Base-by-base conservation (phyloP, 2,113 vertebrate genomes). In the Parus major region DNA sequence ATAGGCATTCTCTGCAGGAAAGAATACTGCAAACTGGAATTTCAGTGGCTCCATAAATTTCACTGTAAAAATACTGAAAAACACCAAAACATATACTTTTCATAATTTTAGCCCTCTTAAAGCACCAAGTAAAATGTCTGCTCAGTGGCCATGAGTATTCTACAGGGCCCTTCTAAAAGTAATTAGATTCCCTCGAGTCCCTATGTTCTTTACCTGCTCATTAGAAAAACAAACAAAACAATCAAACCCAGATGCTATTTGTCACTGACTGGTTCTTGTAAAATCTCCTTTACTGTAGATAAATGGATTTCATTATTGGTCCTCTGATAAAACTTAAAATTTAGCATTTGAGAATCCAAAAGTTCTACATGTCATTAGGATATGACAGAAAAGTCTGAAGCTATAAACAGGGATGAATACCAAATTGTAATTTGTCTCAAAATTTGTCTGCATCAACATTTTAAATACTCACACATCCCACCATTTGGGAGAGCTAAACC, bases 401-500 rank as follows among this genome's bases (percentile, higher is more conserved):
- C 24, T 35, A 15, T 25, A 65, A 24, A 79, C 22, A 36, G 27
- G 23, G 23, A 53, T 24, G 39, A 76, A 79, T 42, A 90, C 3
- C 59, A 86, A 79, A 36, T 21, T 33, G 14, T 39, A 77, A 64
- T 52, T 78, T 63, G 42, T 81, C 70, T 92, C 78, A 82, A 77
- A 87, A n/a, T 46, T 47, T 64, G 33, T 52, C 36, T 56, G 21
- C 31, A 68, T 79, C 86, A 93, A n/a, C 49, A 56, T 68, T 82
- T 84, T 63, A 85, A 95, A 76, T 56, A 87, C 33, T 86, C 66
- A 56, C 9, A 85, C 41, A 81, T 68, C 19, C 28, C 53, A 77
- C 47, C 88, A 56, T 91, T 75, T 91, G 73, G 59, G 72, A 92
- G 56, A 93, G 59, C 55, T 83, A 89, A 93, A 73, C 42, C 39